Percentiles rank a stretch among this genome's conserved stretches.
Evolutionary conservation across 1,140 invertebrate genomes (phyloP).

Genomic region (Idris sp.): DNA sequence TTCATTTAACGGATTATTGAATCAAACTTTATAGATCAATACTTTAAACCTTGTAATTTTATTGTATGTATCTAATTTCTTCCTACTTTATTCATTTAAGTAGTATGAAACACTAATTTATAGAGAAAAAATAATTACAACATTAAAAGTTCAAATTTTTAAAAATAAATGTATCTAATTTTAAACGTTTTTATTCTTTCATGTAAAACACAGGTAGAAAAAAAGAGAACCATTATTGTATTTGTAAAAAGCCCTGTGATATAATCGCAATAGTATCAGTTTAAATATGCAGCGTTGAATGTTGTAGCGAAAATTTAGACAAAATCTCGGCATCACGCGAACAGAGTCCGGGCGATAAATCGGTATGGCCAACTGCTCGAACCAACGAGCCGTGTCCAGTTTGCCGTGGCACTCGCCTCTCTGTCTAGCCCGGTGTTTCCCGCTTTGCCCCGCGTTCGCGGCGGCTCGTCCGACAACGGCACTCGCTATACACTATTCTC

Average conservation of each 20-base stretch:
- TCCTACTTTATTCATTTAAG: too few species aligned
- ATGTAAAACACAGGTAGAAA: too few species aligned
- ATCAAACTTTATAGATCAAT: too few species aligned
- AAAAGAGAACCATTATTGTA: too few species aligned
- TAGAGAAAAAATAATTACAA: too few species aligned
- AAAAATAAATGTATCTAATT: too few species aligned
- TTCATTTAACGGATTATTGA: too few species aligned
- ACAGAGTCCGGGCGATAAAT: constrained; percentile 68
- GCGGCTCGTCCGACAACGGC: constrained; percentile 55
- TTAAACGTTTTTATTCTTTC: too few species aligned
- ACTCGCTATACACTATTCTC: constrained; percentile 72
- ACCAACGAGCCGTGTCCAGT: constrained; percentile 74
- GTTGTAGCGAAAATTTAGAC: constrained; percentile 47
- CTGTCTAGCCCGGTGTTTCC: constrained; percentile 19
- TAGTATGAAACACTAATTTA: too few species aligned
- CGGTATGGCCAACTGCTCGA: constrained; percentile 70
- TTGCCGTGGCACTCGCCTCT: constrained; percentile 40
- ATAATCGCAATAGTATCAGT: constrained; percentile 16
- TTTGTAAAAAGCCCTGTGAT: neutral
- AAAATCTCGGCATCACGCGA: constrained; percentile 42
- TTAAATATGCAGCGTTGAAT: constrained; percentile 46
- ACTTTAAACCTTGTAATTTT: too few species aligned
- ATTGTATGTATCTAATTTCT: too few species aligned
- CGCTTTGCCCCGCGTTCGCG: constrained; percentile 30
- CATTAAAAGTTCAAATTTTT: too few species aligned